Evolutionary conservation across 2,113 vertebrate genomes (phyloP), one percentile per base, ranked within the genome.

Genomic region (Nothoprocta perdicaria): DNA sequence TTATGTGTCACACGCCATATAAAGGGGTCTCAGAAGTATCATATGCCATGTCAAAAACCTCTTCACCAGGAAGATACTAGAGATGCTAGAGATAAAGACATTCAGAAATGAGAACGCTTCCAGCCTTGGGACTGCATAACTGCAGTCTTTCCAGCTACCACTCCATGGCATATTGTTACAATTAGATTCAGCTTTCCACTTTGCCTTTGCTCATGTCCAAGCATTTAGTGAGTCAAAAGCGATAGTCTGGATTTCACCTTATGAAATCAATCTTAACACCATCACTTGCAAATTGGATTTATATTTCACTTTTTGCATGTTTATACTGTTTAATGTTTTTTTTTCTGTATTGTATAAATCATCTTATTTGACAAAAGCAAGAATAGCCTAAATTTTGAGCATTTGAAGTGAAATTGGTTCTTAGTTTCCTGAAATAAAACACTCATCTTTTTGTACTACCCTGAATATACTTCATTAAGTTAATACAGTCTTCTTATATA

Each of bases 281-380:
- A 50, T 38, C 33, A n/a, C 21, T 60, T 79, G 8, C 8, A 82
- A 83, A 46, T 14, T 40, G 9, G 46, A 27, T 41, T 85, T 84
- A n/a, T 66, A 43, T 46, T 86, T 79, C 62, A 63, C 29, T 10
- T 89, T 65, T 1, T 35, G 11, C 35, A 43, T 48, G 9, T 71
- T n/a, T 0, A 68, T 1, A 13, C 15, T 19, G 6, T 41, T 79
- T 48, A 55, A 35, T 69, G 4, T 2, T 61, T 18, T 3, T 48
- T 38, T 87, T 80, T 66, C 45, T 60, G 11, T 67, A 69, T 40
- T 43, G 11, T 31, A 57, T 19, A 58, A 7, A 48, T 82, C 52
- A n/a, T 43, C 21, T 4, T 62, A 38, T 63, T 50, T 29, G 11
- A 17, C 21, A 92, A 83, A 89, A 86, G 35, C 21, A 89, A 48